A percentile compares a stretch with the other conserved stretches of the same genome.
Evolutionary conservation across 2,888 invertebrate genomes (phyloP).

Genomic region (Sepiola atlantica): DNA sequence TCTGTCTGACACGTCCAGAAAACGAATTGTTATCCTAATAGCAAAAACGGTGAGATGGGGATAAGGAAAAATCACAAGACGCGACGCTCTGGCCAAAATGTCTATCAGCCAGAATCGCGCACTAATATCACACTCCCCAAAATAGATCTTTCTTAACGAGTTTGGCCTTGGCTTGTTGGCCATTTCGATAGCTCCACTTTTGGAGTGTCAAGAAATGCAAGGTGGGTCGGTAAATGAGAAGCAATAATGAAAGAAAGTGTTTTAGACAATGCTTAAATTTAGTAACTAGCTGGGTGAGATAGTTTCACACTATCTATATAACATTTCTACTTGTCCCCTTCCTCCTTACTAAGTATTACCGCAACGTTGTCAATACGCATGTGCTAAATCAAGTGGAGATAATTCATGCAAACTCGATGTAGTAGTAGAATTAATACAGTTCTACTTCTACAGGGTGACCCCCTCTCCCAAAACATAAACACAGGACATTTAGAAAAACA

Average conservation of each 20-base stretch:
- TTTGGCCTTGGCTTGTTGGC: not conserved
- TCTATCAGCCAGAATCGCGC: not conserved
- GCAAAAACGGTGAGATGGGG: not conserved
- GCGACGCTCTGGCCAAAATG: not conserved
- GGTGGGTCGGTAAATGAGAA: not conserved
- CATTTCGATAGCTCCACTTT: not conserved
- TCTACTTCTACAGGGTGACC: too few species aligned
- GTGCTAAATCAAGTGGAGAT: too few species aligned
- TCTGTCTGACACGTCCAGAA: not conserved
- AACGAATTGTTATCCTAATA: conserved; percentile 6
- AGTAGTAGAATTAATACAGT: too few species aligned
- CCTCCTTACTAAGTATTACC: too few species aligned
- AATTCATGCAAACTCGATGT: too few species aligned
- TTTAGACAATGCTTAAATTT: not conserved
- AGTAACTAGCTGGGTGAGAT: not conserved
- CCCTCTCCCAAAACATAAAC: too few species aligned
- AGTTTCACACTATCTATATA: too few species aligned
- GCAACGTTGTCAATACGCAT: too few species aligned
- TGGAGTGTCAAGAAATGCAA: not conserved
- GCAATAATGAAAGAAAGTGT: not conserved
- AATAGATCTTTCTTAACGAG: not conserved
- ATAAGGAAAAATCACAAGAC: not conserved
- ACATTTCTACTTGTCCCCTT: too few species aligned
- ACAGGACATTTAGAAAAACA: too few species aligned
- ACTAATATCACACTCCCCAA: not conserved